phyloP scores from a whole-genome alignment of 2,797 vertebrate species.

The Uromys caudimaculatus region DNA sequence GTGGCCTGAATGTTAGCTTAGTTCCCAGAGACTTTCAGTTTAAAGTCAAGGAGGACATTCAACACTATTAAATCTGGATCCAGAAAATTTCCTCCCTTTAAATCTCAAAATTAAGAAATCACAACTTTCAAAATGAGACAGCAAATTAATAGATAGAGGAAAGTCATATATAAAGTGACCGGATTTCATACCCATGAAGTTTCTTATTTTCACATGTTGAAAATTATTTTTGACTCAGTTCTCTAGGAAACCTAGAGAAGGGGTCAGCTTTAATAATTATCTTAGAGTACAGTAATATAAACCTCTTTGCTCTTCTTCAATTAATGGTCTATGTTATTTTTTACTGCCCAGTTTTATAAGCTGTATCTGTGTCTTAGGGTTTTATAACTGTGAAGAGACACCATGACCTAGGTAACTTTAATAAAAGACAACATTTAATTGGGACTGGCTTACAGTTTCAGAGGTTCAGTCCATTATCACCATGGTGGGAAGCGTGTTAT shows the following conservation, averaged over 20 bases:
- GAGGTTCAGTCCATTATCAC: not conserved
- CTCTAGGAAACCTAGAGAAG: conserved; percentile 30
- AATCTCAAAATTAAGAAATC: conserved; percentile 67
- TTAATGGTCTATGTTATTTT: conserved; percentile 44
- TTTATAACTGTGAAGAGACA: not conserved
- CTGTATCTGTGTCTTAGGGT: not conserved
- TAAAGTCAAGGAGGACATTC: conserved; percentile 63
- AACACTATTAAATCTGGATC: conserved; percentile 40
- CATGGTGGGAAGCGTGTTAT: not conserved
- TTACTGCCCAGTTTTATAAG: conserved; percentile 40
- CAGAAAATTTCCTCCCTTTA: conserved; percentile 53
- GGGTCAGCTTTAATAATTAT: conserved; percentile 52
- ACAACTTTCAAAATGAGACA: conserved; percentile 62
- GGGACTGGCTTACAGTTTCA: not conserved
- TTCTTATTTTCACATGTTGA: conserved; percentile 7
- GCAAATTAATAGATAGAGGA: conserved; percentile 55
- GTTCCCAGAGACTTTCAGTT: conserved; percentile 63
- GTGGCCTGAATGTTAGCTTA: conserved; percentile 73
- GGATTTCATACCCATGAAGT: not conserved
- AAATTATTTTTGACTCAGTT: conserved; percentile 28
- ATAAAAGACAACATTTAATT: not conserved
- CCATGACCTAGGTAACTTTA: not conserved
- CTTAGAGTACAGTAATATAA: not conserved
- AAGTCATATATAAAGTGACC: conserved; percentile 5
- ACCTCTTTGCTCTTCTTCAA: conserved; percentile 46